Conservation (phyloP, 2,113 vertebrate species). For the Neopipo cinnamomea region DNA sequence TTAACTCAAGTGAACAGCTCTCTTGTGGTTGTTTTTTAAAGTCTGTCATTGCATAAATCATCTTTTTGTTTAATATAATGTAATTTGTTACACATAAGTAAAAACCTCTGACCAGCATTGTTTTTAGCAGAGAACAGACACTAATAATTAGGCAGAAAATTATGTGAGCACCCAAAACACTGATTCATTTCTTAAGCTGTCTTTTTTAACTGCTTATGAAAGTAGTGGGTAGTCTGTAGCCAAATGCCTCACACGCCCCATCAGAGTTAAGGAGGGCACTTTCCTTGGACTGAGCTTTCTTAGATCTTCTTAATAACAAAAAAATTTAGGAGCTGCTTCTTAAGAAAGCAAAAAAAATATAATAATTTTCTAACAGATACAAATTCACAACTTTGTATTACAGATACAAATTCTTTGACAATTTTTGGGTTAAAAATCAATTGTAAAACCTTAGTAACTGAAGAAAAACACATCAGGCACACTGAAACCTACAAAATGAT, state of each 20-base stretch:
- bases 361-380: not conserved
- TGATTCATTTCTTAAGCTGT: not conserved
- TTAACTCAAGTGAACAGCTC: not conserved
- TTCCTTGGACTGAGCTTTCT: not conserved
- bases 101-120: slow-evolving; percentile 24
- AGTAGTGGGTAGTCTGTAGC: not conserved
- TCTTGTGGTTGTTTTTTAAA: slow-evolving; percentile 18
- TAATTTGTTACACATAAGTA: slow-evolving; percentile 50
- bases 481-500: not conserved
- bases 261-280: not conserved
- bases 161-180: not conserved
- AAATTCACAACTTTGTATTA: not conserved
- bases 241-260: not conserved
- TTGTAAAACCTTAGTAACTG: not conserved
- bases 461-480: not conserved
- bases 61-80: slow-evolving; percentile 48
- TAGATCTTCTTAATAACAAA: not conserved
- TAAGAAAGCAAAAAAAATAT: not conserved
- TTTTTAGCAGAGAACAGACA: not conserved
- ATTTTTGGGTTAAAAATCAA: not conserved
- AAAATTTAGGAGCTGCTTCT: not conserved
- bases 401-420: not conserved
- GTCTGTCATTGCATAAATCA: not conserved
- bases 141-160: slow-evolving; percentile 42
- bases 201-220: not conserved